Percentiles rank a stretch among this genome's conserved stretches.
Evolutionary conservation across 2,888 invertebrate species (phyloP).

Genomic region (Stegana nigrithorax): DNA sequence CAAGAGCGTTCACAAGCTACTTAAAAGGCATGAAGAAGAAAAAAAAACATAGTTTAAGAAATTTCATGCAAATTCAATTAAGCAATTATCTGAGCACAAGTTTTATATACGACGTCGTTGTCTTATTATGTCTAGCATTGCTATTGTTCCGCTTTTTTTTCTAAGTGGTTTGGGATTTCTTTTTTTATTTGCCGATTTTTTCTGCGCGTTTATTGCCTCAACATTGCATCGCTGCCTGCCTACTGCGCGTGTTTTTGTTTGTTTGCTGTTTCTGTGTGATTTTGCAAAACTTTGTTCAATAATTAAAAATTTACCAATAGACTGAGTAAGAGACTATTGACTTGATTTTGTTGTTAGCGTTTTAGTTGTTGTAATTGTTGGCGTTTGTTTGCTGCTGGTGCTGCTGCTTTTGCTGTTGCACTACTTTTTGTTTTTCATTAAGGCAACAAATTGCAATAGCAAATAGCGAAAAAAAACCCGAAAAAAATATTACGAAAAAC

Average conservation of each 20-base stretch:
- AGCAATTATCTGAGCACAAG: conserved; percentile 49
- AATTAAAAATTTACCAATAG: conserved; percentile 32
- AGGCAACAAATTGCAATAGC: conserved; percentile 1
- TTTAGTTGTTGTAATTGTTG: too few relatives aligned
- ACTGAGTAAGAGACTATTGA: too few relatives aligned
- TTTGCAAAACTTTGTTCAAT: conserved; percentile 36
- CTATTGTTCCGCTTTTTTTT: not conserved
- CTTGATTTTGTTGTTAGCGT: conserved; percentile 19
- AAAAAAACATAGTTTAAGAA: conserved; percentile 15
- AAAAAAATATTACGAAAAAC: conserved; percentile 13
- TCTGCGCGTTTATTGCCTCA: too few relatives aligned
- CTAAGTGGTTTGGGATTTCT: not conserved
- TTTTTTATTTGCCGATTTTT: too few relatives aligned
- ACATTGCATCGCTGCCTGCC: conserved; percentile 24
- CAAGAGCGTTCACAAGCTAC: not conserved
- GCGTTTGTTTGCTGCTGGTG: not conserved
- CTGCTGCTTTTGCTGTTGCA: conserved; percentile 8
- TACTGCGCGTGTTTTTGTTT: not conserved
- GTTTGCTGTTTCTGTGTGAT: not conserved
- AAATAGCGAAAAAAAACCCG: not conserved
- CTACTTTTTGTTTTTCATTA: not conserved
- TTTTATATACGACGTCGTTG: conserved; percentile 23
- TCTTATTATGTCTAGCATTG: too few relatives aligned
- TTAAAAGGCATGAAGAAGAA: not conserved
- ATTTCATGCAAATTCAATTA: conserved; percentile 54